phyloP scores from a whole-genome alignment of 1,140 invertebrate species.

The Musca vetustissima region DNA sequence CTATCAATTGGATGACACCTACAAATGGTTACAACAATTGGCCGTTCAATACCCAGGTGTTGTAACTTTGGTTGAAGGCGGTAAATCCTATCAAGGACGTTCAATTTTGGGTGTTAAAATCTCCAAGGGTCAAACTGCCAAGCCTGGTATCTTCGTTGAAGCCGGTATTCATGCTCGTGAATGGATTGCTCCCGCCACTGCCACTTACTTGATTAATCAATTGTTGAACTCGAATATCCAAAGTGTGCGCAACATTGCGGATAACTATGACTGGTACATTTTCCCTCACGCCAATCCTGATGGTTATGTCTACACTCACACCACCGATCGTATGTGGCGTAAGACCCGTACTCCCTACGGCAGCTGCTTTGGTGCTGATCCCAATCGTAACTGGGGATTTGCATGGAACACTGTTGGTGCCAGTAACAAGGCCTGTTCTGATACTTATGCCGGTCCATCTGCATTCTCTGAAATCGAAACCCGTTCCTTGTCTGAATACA shows the following conservation, averaged over 20 bases:
- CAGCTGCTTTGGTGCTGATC: constrained; percentile 63
- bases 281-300: constrained; percentile 72
- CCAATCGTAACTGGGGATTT: constrained; percentile 71
- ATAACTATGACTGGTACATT: constrained; percentile 73
- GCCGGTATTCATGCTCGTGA: constrained; percentile 69
- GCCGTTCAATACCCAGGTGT: constrained; percentile 53
- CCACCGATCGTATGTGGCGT: constrained; percentile 63
- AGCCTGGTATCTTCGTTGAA: constrained; percentile 58
- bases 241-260: constrained; percentile 55
- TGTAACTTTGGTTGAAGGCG: constrained; percentile 55
- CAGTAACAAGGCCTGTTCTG: constrained; percentile 60
- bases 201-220: constrained; percentile 64
- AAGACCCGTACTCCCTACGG: constrained; percentile 62
- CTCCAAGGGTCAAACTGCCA: constrained; percentile 38
- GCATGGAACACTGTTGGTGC: constrained; percentile 66
- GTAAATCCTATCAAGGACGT: constrained; percentile 59
- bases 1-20: constrained; percentile 59
- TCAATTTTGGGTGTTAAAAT: constrained; percentile 60
- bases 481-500: constrained; percentile 54
- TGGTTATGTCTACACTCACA: constrained; percentile 67
- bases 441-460: constrained; percentile 62
- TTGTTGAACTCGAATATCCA: constrained; percentile 58
- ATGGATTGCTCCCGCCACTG: constrained; percentile 68
- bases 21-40: constrained; percentile 56
- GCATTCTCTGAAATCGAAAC: constrained; percentile 68